phyloP scores from a whole-genome alignment of 2,113 vertebrate species.

The Phrynocephalus versicolor region DNA sequence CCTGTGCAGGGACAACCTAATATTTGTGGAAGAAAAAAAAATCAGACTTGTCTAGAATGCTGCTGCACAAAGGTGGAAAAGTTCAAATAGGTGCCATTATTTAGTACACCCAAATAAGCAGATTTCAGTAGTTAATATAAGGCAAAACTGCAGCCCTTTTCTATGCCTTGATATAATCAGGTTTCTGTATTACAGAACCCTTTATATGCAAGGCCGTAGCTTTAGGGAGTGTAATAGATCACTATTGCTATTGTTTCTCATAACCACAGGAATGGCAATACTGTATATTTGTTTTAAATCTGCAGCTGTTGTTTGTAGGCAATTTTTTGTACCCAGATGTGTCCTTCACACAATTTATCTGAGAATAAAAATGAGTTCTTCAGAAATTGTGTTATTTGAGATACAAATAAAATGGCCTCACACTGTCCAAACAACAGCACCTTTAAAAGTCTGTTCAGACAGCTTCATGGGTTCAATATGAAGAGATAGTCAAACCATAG shows the following conservation, averaged over 20 bases:
- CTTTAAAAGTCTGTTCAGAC: constrained; percentile 39
- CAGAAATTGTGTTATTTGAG: neutral
- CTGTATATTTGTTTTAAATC: neutral
- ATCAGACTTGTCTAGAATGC: neutral
- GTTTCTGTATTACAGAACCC: neutral
- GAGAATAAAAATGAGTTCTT: neutral
- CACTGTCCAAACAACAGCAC: constrained; percentile 34
- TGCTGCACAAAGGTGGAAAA: neutral
- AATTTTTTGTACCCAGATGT: neutral
- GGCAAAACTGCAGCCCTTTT: neutral
- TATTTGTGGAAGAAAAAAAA: neutral
- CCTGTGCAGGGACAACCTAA: neutral
- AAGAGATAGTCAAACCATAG: constrained; percentile 1
- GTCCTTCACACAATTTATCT: neutral
- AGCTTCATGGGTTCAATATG: constrained; percentile 46
- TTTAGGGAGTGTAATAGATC: neutral
- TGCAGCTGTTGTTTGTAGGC: neutral
- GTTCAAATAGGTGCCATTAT: neutral
- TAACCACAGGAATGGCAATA: neutral
- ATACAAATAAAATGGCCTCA: constrained; percentile 13
- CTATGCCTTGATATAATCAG: neutral
- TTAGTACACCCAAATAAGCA: neutral
- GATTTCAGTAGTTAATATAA: neutral
- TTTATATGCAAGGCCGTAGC: neutral
- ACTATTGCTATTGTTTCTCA: neutral